Evolutionary conservation across 2,113 vertebrate species (phyloP), one percentile per base, ranked within the genome.

Genomic region (Bambusicola thoracicus): DNA sequence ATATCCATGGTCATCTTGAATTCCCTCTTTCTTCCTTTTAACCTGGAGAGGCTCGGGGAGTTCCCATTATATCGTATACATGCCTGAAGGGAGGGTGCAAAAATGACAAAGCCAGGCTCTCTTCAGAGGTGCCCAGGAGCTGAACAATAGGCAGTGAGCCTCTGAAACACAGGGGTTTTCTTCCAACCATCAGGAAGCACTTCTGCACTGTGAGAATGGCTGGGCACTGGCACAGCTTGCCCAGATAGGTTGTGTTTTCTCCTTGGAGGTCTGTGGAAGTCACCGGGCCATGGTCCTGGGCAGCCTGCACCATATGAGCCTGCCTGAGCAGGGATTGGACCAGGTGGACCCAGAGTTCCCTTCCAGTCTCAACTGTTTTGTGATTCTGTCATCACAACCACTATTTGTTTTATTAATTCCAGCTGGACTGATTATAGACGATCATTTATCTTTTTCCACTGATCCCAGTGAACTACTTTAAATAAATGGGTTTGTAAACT

Each of bases 381-480:
- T 32, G 32, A 58, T 58, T 81, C 62, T 84, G 14, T 81, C 44
- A 62, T 84, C 76, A 40, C 38, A 87, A 68, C 36, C 25, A 70
- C 65, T 51, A 2, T 78, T 95, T 86, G 12, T 36, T 49, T 90
- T 41, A 58, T 79, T 83, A 70, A 79, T 94, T 91, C 79, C 44
- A 72, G 11, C n/a, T 86, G 73, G 17, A 13, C 69, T 91, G 76
- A 84, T 83, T 77, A 78, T 6, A 56, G 69, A 44, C 65, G n/a
- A 81, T 74, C 5, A 58, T 91, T 83, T 74, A 65, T 83, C 76
- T 88, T 73, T 53, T 91, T 90, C 73, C 89, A 58, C 80, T 94
- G 68, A 92, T 93, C 73, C 58, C 24, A 92, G 38, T 11, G 77
- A 95, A 92, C 65, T 75, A 41, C 46, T 88, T 90, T 11, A 65